These are phyloP conservation scores for Trematomus bernacchii DNA, from an alignment of 2,797 vertebrate species.

Conservation along the genomic window DNA sequence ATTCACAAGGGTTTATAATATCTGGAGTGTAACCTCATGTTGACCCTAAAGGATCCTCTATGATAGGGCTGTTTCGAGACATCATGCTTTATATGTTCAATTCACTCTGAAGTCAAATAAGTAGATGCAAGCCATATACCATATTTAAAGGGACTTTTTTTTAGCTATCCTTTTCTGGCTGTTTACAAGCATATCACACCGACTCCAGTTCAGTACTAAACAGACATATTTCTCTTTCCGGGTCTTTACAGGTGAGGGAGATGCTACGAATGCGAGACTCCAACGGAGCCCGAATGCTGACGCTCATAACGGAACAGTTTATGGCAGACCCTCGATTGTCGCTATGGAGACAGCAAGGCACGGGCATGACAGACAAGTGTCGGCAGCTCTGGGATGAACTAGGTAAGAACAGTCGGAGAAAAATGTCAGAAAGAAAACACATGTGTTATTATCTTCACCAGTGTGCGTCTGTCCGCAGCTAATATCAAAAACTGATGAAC, in stretches of 20 bases:
- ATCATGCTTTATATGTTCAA: background rate
- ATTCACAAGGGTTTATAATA: slow-evolving; percentile 1
- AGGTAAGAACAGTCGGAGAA: slow-evolving; percentile 84
- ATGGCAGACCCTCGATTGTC: slow-evolving; percentile 98
- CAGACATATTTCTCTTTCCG: background rate
- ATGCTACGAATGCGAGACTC: slow-evolving; percentile 99
- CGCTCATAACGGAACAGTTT: slow-evolving; percentile 97
- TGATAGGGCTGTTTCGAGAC: background rate
- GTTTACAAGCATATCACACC: background rate
- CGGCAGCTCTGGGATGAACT: slow-evolving; percentile 98
- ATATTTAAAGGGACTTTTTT: background rate
- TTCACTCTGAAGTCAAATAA: background rate
- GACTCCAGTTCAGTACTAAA: background rate
- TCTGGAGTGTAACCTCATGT: background rate
- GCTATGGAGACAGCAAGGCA: slow-evolving; percentile 98
- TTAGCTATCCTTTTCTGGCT: no score
- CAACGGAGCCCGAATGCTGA: slow-evolving; percentile 97
- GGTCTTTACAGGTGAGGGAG: slow-evolving; percentile 91
- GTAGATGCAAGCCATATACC: no score
- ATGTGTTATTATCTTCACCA: background rate
- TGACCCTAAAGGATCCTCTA: background rate
- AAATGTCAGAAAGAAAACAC: background rate
- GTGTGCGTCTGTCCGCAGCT: background rate
- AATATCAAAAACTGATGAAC: background rate
- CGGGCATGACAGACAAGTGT: slow-evolving; percentile 98